Conservation (phyloP, 2,888 invertebrate genomes). For the Ischnus inquisitorius region DNA sequence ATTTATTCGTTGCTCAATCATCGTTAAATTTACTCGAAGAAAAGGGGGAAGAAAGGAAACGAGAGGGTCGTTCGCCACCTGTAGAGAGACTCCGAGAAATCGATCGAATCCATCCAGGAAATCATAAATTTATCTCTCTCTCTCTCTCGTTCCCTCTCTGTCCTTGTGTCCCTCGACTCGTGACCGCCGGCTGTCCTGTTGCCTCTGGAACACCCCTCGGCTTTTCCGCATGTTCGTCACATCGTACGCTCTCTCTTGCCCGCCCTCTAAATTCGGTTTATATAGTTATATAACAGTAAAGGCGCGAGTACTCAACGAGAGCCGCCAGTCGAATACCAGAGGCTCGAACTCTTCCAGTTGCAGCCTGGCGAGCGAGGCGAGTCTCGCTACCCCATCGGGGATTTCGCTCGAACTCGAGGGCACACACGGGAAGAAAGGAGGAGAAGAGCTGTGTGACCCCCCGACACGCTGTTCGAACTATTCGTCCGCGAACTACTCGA, state of each 20-base stretch:
- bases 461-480: slow-evolving; percentile 19
- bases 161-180: neutral
- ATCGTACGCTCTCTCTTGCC: neutral
- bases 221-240: slow-evolving; percentile 35
- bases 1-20: slow-evolving; percentile 32
- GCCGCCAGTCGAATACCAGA: slow-evolving; percentile 48
- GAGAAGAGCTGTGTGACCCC: slow-evolving; percentile 47
- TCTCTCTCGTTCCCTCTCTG: too few species aligned
- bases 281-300: neutral
- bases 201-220: slow-evolving; percentile 31
- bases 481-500: slow-evolving; percentile 53
- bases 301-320: slow-evolving; percentile 35
- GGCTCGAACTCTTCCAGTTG: slow-evolving; percentile 8
- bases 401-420: slow-evolving; percentile 27
- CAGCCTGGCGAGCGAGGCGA: slow-evolving; percentile 31
- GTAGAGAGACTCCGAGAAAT: slow-evolving; percentile 25
- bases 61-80: slow-evolving; percentile 50
- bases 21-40: slow-evolving; percentile 30
- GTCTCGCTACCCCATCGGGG: slow-evolving; percentile 44
- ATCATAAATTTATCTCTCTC: slow-evolving; percentile 45
- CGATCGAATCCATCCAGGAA: slow-evolving; percentile 53
- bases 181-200: slow-evolving; percentile 26
- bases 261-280: neutral
- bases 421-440: slow-evolving; percentile 11
- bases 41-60: neutral